phyloP scores from a whole-genome alignment of 2,113 vertebrate species.

The Xenus cinereus region DNA sequence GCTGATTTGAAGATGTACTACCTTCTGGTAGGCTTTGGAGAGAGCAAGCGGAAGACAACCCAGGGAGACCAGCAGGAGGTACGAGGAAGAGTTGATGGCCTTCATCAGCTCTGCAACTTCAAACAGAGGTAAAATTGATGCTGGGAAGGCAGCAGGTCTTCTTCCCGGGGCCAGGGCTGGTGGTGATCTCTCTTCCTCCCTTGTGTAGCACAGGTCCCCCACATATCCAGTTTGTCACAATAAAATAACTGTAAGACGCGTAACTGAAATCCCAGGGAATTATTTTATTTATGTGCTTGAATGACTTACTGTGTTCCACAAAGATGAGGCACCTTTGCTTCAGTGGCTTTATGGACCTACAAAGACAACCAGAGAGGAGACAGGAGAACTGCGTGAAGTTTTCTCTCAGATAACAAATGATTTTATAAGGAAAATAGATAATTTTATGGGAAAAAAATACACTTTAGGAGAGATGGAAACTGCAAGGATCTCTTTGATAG shows the following conservation, averaged over 20 bases:
- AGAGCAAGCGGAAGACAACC: background rate
- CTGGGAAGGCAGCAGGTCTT: background rate
- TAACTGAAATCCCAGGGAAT: background rate
- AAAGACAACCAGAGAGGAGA: background rate
- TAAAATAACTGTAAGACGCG: background rate
- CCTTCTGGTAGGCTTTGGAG: background rate
- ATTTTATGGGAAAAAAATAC: background rate
- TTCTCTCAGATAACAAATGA: background rate
- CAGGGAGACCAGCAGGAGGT: background rate
- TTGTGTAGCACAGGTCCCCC: background rate
- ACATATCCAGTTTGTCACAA: rapidly evolving
- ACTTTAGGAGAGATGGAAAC: background rate
- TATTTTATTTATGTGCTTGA: background rate
- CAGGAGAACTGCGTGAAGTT: background rate
- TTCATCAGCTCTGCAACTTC: background rate
- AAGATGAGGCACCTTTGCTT: background rate
- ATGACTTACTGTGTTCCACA: background rate
- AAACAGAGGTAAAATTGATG: background rate
- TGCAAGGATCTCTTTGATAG: background rate
- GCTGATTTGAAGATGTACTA: background rate
- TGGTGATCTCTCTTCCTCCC: background rate
- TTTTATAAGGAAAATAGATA: background rate
- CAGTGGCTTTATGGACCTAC: background rate
- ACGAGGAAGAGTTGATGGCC: background rate
- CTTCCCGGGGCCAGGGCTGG: background rate